Base-by-base conservation (phyloP, 2,888 invertebrate genomes). In the Thereva unica region DNA sequence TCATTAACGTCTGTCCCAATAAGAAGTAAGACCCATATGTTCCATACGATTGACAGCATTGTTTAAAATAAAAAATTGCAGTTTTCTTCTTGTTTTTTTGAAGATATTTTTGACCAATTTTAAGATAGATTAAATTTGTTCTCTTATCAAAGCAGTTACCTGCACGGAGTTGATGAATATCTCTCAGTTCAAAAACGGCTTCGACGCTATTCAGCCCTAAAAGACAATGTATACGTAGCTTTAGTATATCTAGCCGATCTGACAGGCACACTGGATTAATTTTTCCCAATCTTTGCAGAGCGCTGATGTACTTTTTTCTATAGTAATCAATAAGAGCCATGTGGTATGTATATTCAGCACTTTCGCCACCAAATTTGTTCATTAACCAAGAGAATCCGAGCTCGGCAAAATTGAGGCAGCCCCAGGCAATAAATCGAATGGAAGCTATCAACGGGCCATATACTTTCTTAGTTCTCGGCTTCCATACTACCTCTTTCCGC, bases 311-410 rank as follows among this genome's bases (percentile, higher is more conserved):
- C 8, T 65, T 40, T 53, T 52, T 56, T 40, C 63, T 47, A 37
- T 52, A 56, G 37, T 67, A 69, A n/a, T 63, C 54, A n/a, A 67
- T 53, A 12, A 69, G 12, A 34, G 69, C 67, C 44, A 59, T 61
- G 41, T 65, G 53, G 35, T 56, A 54, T 5, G 37, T 5, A 57
- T 67, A 69, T 50, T 52, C 45, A 57, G 45, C 57, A 38, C 59
- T 66, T 42, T 49, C 40, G 5, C 10, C 8, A 8, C 66, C 55
- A 41, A 63, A 61, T 9, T 47, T n/a, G n/a, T 47, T 41, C 42
- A 66, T 40, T 7, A 53, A 37, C 42, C 35, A 53, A 10, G 42
- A 55, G 23, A 69, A 38, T n/a, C 53, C 47, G 5, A 69, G 12
- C 49, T 66, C 66, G 41, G 69, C 69, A 59, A 64, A 69, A 9